phyloP scores from a whole-genome alignment of 2,113 vertebrate species.

The Mus spicilegus region DNA sequence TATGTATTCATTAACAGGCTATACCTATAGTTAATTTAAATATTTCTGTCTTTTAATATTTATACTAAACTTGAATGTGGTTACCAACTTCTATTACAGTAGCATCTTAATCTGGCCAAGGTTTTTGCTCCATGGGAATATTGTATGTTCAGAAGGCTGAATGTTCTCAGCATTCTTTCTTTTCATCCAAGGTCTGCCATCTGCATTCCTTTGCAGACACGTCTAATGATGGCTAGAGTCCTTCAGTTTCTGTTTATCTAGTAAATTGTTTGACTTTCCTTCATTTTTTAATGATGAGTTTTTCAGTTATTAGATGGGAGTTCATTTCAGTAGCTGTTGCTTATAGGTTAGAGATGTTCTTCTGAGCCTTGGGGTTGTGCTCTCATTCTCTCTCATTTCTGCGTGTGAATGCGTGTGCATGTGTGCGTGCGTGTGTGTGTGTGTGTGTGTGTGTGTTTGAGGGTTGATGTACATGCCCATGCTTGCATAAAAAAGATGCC shows the following conservation, averaged over 20 bases:
- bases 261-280: not conserved
- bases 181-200: not conserved
- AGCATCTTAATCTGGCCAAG: not conserved
- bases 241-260: not conserved
- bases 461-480: not conserved
- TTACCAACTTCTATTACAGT: not conserved
- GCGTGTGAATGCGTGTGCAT: not conserved
- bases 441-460: not conserved
- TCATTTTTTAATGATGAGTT: not conserved
- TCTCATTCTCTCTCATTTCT: not conserved
- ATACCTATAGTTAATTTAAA: not conserved
- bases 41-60: constrained; percentile 4
- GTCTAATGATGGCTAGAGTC: not conserved
- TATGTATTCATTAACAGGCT: not conserved
- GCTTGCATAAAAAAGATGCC: not conserved
- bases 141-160: not conserved
- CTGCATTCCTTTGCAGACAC: not conserved
- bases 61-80: not conserved
- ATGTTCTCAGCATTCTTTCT: not conserved
- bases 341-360: not conserved
- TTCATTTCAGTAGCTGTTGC: not conserved
- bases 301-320: not conserved
- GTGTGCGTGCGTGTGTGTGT: not conserved
- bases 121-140: not conserved
- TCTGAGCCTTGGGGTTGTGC: not conserved